Conservation (phyloP, 92 coral and sea anemone species). For the Parazoanthus darwini region DNA sequence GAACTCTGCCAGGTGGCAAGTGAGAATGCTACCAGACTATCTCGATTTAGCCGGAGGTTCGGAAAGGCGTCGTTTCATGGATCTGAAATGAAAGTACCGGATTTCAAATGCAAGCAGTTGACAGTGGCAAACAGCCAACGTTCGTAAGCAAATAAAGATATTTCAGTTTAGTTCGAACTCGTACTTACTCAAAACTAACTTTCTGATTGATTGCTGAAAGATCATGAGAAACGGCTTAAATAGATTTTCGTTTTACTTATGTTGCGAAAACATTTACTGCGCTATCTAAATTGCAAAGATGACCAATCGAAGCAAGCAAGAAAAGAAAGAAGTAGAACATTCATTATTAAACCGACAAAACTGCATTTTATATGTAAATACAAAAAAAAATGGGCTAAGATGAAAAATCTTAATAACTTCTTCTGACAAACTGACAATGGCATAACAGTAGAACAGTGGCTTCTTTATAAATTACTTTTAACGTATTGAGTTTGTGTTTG, state of each 20-base stretch:
- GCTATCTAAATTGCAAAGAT: not conserved
- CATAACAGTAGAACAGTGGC: no score
- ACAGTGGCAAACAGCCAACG: not conserved
- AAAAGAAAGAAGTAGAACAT: not conserved
- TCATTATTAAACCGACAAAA: not conserved
- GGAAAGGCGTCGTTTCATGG: not conserved
- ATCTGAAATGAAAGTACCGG: not conserved
- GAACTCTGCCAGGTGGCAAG: not conserved
- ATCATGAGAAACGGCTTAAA: not conserved
- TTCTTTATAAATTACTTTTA: no score
- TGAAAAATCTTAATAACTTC: no score
- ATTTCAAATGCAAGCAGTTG: not conserved
- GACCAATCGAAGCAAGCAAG: not conserved
- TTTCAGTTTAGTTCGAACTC: not conserved
- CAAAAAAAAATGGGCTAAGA: no score
- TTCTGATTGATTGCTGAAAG: not conserved
- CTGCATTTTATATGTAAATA: not conserved
- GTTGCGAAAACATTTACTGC: not conserved
- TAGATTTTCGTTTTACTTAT: not conserved
- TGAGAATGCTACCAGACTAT: not conserved
- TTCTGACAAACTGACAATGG: no score
- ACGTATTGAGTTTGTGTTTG: no score
- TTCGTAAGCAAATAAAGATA: not conserved
- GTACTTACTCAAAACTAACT: not conserved
- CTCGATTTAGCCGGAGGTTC: conserved; percentile 25